Conservation (phyloP, 2,888 invertebrate genomes). For the Horisme vitalbata region DNA sequence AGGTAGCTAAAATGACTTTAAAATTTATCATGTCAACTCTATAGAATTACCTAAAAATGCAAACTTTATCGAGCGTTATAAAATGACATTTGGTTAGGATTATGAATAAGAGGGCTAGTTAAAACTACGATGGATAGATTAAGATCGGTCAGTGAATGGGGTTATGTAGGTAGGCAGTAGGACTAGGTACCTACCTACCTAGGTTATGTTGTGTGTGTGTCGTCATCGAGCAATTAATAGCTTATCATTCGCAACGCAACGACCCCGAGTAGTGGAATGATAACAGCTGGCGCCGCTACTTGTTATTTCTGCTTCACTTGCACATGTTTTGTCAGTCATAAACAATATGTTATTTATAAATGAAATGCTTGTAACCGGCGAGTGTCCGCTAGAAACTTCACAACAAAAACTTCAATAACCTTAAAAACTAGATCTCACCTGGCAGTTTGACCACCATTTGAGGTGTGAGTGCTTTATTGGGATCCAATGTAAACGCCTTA, state of each 20-base stretch:
- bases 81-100: too few relatives aligned
- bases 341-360: conserved; percentile 38
- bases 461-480: conserved; percentile 73
- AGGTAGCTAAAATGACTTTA: too few relatives aligned
- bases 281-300: conserved; percentile 54
- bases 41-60: too few relatives aligned
- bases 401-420: conserved; percentile 10
- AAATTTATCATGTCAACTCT: too few relatives aligned
- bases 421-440: conserved; percentile 56
- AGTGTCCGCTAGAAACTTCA: conserved; percentile 10
- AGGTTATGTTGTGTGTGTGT: conserved; percentile 33
- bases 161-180: too few relatives aligned
- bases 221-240: conserved; percentile 41
- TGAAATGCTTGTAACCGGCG: conserved; percentile 16
- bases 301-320: conserved; percentile 40
- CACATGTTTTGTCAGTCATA: conserved; percentile 43
- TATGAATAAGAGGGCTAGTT: too few relatives aligned
- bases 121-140: too few relatives aligned
- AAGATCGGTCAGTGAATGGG: too few relatives aligned
- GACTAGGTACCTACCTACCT: conserved; percentile 5
- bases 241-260: conserved; percentile 50
- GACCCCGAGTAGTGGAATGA: conserved; percentile 49
- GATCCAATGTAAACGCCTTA: conserved; percentile 80
- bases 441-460: conserved; percentile 82
- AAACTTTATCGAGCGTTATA: too few relatives aligned